phyloP scores from a whole-genome alignment of 2,888 invertebrate species.

The Pseudanteris insignis region DNA sequence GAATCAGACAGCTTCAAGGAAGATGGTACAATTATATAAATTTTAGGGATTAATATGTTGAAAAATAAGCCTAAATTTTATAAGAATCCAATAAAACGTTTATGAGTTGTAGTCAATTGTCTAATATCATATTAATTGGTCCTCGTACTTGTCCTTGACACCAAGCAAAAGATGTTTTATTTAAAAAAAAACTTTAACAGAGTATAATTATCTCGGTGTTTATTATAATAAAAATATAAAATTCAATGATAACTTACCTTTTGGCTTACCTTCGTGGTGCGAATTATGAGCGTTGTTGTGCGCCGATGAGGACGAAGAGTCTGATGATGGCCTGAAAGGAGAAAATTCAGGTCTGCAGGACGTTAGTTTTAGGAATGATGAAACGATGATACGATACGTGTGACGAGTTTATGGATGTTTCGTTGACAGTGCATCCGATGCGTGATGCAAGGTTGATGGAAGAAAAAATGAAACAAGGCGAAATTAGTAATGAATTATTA shows the following conservation, averaged over 20 bases:
- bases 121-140: no score
- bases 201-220: no score
- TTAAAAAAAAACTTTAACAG: no score
- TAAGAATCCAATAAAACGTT: no score
- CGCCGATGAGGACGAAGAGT: constrained; percentile 53
- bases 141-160: no score
- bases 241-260: constrained; percentile 47
- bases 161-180: no score
- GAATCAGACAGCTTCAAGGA: no score
- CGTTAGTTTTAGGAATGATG: constrained; percentile 49
- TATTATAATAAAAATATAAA: constrained; percentile 7
- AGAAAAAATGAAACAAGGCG: constrained; percentile 55
- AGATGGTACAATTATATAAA: no score
- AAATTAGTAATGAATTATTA: constrained; percentile 53
- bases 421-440: constrained; percentile 46
- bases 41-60: no score
- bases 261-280: constrained; percentile 63
- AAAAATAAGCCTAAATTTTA: no score
- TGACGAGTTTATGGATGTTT: constrained; percentile 45
- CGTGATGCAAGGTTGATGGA: constrained; percentile 62
- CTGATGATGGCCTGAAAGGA: constrained; percentile 68
- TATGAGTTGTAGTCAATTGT: no score
- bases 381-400: constrained; percentile 45
- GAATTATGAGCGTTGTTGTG: constrained; percentile 60
- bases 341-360: constrained; percentile 67